phyloP scores from a whole-genome alignment of 2,797 vertebrate species.

The Xenops minutus region DNA sequence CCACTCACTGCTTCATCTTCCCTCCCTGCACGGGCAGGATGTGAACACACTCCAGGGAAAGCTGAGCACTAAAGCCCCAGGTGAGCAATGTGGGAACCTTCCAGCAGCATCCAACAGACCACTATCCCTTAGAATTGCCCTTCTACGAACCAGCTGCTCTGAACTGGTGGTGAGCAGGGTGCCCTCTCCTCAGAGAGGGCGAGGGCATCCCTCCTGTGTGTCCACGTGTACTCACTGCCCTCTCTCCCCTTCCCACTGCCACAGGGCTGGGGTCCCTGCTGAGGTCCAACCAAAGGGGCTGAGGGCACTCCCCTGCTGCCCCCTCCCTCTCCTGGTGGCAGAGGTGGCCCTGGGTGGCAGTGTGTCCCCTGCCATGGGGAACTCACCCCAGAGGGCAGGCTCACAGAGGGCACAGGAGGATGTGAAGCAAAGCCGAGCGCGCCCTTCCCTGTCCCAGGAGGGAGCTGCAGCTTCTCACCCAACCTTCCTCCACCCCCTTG shows the following conservation, averaged over 20 bases:
- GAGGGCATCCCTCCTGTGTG: not conserved
- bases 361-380: not conserved
- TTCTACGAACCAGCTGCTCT: not conserved
- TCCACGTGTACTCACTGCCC: not conserved
- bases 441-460: not conserved
- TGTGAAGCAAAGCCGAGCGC: rapidly evolving
- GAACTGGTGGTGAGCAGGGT: not conserved
- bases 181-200: rapidly evolving
- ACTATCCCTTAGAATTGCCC: not conserved
- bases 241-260: not conserved
- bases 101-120: not conserved
- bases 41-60: not conserved
- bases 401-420: not conserved
- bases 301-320: not conserved
- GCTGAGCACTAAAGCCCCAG: not conserved
- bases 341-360: not conserved
- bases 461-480: conserved; percentile 9
- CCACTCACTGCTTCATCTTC: not conserved
- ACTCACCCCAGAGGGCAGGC: not conserved
- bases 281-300: no score
- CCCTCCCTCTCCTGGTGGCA: not conserved
- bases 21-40: not conserved
- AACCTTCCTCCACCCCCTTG: not conserved
- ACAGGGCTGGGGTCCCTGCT: not conserved
- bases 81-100: not conserved